Evolutionary conservation across 2,113 vertebrate species (phyloP).

Genomic region (Oncorhynchus keta): DNA sequence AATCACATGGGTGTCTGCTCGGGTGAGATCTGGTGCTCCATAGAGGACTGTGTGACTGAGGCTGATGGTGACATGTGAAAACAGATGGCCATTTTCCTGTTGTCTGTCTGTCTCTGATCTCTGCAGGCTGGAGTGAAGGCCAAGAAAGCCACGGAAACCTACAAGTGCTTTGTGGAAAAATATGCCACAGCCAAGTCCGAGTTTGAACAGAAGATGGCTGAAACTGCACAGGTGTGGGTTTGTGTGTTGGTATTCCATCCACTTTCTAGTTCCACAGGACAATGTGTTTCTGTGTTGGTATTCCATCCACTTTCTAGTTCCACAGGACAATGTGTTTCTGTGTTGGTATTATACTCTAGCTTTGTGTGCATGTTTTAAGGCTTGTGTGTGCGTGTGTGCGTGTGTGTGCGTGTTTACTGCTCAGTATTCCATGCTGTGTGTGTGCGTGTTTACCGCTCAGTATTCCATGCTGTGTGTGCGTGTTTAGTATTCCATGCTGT

Average conservation of each 20-base stretch:
- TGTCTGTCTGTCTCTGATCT: conserved; percentile 45
- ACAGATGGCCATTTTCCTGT: background rate
- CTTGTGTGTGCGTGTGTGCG: conserved; percentile 15
- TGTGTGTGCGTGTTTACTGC: background rate
- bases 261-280: background rate
- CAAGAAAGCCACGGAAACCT: conserved; percentile 95
- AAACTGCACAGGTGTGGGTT: conserved; percentile 83
- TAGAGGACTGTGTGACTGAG: background rate
- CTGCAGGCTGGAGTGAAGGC: conserved; percentile 89
- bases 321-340: background rate
- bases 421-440: conserved; percentile 18
- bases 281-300: background rate
- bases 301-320: background rate
- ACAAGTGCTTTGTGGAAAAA: conserved; percentile 92
- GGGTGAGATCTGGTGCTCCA: background rate
- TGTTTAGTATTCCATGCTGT: too few species aligned
- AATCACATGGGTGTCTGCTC: background rate
- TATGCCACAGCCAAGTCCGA: conserved; percentile 90
- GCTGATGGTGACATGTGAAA: background rate
- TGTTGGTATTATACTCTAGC: background rate
- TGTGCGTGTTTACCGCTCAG: background rate
- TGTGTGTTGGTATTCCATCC: too few species aligned
- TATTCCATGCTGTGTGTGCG: too few species aligned
- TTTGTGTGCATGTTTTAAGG: background rate
- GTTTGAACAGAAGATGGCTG: conserved; percentile 97